Percentiles rank a stretch among this genome's conserved stretches.
These are phyloP conservation scores for Spodoptera litura DNA, from an alignment of 1,140 invertebrate species.

Conservation along the genomic window DNA sequence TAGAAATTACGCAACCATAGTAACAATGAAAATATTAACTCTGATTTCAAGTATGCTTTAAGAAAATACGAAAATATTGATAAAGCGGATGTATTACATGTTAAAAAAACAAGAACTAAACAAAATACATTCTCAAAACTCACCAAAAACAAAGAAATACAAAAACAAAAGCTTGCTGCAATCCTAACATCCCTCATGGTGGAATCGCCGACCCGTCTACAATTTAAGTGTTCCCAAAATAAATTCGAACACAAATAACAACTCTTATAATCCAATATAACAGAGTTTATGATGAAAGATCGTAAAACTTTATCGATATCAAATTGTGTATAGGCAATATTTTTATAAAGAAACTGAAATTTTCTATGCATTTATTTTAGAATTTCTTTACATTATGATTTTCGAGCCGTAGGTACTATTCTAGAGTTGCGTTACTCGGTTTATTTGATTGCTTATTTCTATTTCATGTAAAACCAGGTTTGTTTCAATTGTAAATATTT, in stretches of 20 bases:
- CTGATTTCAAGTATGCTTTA: too few species aligned
- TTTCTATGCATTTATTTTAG: not conserved
- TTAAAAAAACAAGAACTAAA: not conserved
- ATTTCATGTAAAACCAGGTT: too few species aligned
- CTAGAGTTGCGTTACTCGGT: too few species aligned
- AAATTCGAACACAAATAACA: conserved; percentile 57
- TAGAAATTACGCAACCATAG: too few species aligned
- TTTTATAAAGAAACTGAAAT: conserved; percentile 12
- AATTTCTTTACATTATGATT: not conserved
- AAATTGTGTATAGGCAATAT: conserved; percentile 57
- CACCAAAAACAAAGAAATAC: conserved; percentile 13
- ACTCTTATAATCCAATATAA: conserved; percentile 57
- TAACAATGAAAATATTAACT: too few species aligned
- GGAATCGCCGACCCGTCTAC: conserved; percentile 2
- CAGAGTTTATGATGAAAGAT: conserved; percentile 61
- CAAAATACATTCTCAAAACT: not conserved
- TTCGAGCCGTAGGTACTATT: not conserved
- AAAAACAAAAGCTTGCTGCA: not conserved
- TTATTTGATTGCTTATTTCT: too few species aligned
- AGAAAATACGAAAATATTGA: too few species aligned
- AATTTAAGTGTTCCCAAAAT: conserved; percentile 49
- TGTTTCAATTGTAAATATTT: not conserved
- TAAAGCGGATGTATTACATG: too few species aligned
- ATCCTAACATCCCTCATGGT: conserved; percentile 27
- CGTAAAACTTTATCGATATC: conserved; percentile 71